Conservation (phyloP, 2,888 invertebrate genomes). For the Ditylenchus weischeri region DNA sequence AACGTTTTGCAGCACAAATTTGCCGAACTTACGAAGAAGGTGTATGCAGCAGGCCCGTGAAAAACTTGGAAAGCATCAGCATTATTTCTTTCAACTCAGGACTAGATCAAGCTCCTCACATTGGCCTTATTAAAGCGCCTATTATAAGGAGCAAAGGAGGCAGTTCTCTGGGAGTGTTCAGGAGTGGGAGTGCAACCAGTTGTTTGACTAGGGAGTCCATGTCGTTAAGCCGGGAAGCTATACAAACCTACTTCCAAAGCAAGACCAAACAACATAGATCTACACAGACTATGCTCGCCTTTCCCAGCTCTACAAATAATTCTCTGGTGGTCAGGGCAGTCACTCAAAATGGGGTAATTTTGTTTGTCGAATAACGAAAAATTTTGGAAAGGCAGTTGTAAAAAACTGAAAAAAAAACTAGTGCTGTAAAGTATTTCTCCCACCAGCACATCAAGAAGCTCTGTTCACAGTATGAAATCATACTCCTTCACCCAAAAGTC, state of each 20-base stretch:
- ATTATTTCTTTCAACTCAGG: neutral
- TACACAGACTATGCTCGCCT: slow-evolving; percentile 52
- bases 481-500: no score
- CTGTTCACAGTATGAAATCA: no score
- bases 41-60: neutral
- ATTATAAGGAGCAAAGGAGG: slow-evolving; percentile 4
- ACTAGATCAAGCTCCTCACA: no score
- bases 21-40: slow-evolving; percentile 52
- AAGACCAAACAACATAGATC: slow-evolving; percentile 37
- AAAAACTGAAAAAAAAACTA: no score
- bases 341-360: slow-evolving; percentile 24
- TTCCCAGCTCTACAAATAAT: slow-evolving; percentile 41
- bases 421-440: no score
- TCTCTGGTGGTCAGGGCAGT: slow-evolving; percentile 32
- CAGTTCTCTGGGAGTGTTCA: slow-evolving; percentile 32
- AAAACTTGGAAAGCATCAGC: slow-evolving; percentile 21
- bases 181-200: slow-evolving; percentile 13
- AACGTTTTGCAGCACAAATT: slow-evolving; percentile 38
- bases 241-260: slow-evolving; percentile 35
- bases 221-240: slow-evolving; percentile 28
- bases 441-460: no score
- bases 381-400: no score
- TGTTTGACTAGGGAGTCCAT: slow-evolving; percentile 13
- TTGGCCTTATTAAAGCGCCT: neutral
- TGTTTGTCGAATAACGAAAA: no score